Evolutionary conservation across 1,140 invertebrate species (phyloP).

Genomic region (Caenorhabditis remanei): DNA sequence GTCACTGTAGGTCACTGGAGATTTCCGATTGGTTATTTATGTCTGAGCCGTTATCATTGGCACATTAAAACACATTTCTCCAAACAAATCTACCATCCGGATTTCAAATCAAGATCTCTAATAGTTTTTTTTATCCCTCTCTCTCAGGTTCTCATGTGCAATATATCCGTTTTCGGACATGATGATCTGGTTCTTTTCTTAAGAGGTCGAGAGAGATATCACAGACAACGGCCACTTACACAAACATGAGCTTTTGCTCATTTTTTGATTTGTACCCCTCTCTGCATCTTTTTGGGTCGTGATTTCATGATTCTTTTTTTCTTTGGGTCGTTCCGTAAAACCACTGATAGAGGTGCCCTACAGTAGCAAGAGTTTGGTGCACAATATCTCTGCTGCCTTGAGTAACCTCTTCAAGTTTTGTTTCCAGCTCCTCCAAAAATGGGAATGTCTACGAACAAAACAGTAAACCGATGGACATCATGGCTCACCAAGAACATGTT

Average conservation of each 20-base stretch:
- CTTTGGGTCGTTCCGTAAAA: background rate
- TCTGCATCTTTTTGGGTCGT: slow-evolving; percentile 74
- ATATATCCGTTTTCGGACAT: slow-evolving; percentile 18
- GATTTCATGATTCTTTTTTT: background rate
- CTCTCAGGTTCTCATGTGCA: background rate
- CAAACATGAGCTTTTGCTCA: slow-evolving; percentile 37
- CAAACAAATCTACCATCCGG: too few species aligned
- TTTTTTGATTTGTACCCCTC: slow-evolving; percentile 72
- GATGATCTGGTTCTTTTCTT: slow-evolving; percentile 1
- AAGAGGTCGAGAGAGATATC: slow-evolving; percentile 24
- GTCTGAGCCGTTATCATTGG: too few species aligned
- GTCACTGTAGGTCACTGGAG: too few species aligned
- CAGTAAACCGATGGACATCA: slow-evolving; percentile 59
- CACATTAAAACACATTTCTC: too few species aligned
- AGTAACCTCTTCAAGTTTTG: background rate
- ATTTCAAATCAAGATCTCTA: background rate
- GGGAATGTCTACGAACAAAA: slow-evolving; percentile 2
- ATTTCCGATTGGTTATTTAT: too few species aligned
- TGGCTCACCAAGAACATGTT: slow-evolving; percentile 82
- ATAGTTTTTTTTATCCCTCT: background rate
- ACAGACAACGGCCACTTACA: background rate
- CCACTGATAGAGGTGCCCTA: too few species aligned
- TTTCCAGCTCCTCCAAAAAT: background rate
- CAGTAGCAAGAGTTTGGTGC: too few species aligned
- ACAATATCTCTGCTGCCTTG: too few species aligned